These are phyloP conservation scores for Cephus spinipes DNA, from an alignment of 2,888 invertebrate genomes.

Conservation along the genomic window DNA sequence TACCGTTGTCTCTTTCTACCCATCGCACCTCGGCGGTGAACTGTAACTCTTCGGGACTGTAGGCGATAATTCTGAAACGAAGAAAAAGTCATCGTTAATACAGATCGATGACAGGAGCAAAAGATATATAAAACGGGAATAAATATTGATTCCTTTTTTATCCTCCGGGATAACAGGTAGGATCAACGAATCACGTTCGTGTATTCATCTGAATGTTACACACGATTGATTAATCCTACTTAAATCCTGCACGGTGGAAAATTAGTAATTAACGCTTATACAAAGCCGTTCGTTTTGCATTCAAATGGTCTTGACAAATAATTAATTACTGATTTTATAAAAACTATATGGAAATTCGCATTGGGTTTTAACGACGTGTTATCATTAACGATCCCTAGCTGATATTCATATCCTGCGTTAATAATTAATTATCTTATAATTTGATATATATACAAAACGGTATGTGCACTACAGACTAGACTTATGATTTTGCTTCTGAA, in stretches of 20 bases:
- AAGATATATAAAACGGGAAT: no score
- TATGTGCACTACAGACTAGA: no score
- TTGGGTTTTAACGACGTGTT: not conserved
- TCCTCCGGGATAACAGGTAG: no score
- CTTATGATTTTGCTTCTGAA: not conserved
- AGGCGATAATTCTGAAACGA: constrained; percentile 76
- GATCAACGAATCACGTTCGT: no score
- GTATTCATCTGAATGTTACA: no score
- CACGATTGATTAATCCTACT: no score
- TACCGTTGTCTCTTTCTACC: constrained; percentile 76
- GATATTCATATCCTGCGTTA: not conserved
- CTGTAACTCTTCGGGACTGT: constrained; percentile 79
- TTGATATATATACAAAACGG: not conserved
- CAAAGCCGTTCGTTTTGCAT: not conserved
- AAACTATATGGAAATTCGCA: not conserved
- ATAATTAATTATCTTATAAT: not conserved
- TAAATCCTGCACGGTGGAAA: no score
- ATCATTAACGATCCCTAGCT: not conserved
- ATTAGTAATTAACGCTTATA: not conserved
- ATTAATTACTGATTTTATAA: constrained; percentile 2
- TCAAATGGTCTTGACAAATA: not conserved
- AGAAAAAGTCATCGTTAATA: not conserved
- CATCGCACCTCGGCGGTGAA: constrained; percentile 83
- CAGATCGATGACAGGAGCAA: not conserved
- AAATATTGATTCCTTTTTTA: no score